Conservation (phyloP, 2,113 vertebrate genomes). For the Melanerpes formicivorus region DNA sequence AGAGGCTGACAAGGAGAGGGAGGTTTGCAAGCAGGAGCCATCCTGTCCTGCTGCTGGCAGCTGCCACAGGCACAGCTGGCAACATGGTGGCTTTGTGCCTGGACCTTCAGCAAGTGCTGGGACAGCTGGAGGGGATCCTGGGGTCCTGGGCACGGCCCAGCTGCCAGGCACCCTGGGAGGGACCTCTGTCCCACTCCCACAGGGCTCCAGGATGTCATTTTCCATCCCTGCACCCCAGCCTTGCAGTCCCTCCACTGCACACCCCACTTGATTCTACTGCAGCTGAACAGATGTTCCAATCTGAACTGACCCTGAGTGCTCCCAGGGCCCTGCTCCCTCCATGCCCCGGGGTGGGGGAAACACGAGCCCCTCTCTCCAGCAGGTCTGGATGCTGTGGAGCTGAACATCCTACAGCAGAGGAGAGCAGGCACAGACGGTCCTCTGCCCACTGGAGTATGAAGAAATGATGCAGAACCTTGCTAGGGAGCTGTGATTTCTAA, state of each 20-base stretch:
- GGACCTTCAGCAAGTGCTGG: background rate
- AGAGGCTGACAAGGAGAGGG: background rate
- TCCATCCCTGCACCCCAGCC: background rate
- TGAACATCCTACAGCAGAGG: no score
- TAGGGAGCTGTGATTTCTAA: rapidly evolving
- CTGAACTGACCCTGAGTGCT: background rate
- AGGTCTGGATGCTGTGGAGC: background rate
- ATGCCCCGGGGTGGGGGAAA: rapidly evolving
- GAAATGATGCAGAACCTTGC: background rate
- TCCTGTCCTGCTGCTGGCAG: background rate
- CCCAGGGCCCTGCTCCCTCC: background rate
- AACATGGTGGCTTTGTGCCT: rapidly evolving
- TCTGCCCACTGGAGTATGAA: rapidly evolving
- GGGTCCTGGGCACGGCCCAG: background rate
- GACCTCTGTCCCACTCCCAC: rapidly evolving
- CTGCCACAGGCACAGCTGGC: background rate
- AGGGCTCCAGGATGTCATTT: rapidly evolving
- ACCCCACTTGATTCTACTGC: rapidly evolving
- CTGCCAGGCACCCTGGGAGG: background rate
- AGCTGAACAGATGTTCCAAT: no score
- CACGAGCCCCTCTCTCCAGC: background rate
- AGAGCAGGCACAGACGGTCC: background rate
- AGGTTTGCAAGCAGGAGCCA: rapidly evolving
- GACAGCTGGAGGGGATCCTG: background rate
- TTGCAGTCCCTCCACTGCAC: background rate